Conservation (phyloP, 2,888 invertebrate genomes). For the Cordilura impudica region DNA sequence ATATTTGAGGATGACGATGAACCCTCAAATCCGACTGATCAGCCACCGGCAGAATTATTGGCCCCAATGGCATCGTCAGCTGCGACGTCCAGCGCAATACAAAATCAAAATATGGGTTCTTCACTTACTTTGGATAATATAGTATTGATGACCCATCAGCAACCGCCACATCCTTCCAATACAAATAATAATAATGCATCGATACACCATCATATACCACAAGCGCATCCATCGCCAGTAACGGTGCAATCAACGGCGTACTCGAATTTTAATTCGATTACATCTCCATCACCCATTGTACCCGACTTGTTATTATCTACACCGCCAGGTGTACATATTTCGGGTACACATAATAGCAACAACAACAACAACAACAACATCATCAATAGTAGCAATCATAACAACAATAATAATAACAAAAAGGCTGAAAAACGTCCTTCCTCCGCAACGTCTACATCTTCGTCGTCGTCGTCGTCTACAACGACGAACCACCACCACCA, state of each 20-base stretch:
- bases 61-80: constrained; percentile 45
- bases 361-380: constrained; percentile 59
- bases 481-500: constrained; percentile 62
- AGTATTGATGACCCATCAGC: constrained; percentile 65
- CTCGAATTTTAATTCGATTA: constrained; percentile 77
- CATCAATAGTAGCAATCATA: constrained; percentile 58
- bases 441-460: constrained; percentile 43
- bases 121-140: constrained; percentile 62
- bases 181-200: constrained; percentile 48
- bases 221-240: constrained; percentile 68
- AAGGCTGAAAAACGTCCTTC: constrained; percentile 68
- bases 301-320: constrained; percentile 76
- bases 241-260: constrained; percentile 70
- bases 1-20: constrained; percentile 77
- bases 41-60: constrained; percentile 65
- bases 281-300: constrained; percentile 77
- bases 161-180: constrained; percentile 50
- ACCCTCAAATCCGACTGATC: constrained; percentile 73
- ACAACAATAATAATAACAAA: constrained; percentile 63
- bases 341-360: constrained; percentile 63
- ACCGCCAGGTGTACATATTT: constrained; percentile 72
- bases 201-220: constrained; percentile 64
- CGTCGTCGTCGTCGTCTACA: constrained; percentile 56
- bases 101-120: constrained; percentile 43
- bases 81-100: constrained; percentile 26